phyloP scores from a whole-genome alignment of 2,888 invertebrate species.

The Dolichopus griseipennis region DNA sequence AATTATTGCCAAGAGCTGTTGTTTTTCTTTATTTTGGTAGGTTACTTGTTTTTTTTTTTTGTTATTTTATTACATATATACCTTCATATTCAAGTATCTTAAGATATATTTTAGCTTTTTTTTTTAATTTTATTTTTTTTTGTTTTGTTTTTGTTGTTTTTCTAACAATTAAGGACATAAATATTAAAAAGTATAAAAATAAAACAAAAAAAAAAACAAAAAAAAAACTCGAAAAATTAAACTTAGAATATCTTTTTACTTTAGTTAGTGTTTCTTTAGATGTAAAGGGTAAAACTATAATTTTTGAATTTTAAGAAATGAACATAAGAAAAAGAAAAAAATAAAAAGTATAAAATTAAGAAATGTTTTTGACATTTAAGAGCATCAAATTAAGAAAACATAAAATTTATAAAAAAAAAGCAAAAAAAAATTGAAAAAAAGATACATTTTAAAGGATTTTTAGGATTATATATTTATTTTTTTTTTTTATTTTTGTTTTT shows the following conservation, averaged over 20 bases:
- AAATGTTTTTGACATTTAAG: conserved; percentile 1
- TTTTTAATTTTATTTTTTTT: background rate
- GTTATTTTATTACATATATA: no score
- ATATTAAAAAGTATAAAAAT: background rate
- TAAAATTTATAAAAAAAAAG: background rate
- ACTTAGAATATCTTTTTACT: no score
- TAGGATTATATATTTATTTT: no score
- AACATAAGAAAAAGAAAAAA: background rate
- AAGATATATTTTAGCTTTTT: background rate
- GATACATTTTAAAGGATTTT: background rate
- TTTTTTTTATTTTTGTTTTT: no score
- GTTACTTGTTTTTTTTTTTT: background rate
- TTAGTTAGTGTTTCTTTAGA: background rate
- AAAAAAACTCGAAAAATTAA: no score
- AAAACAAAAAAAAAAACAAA: background rate
- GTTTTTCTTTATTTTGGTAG: background rate
- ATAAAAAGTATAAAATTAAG: background rate
- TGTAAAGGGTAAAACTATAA: background rate
- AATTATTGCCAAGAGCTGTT: background rate
- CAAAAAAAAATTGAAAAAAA: background rate
- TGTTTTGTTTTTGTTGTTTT: background rate
- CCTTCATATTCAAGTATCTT: no score
- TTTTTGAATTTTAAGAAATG: background rate
- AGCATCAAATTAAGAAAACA: background rate
- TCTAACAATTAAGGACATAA: background rate